Base-by-base conservation (phyloP, 2,797 vertebrate species). In the Sphenopsis melanotis region DNA sequence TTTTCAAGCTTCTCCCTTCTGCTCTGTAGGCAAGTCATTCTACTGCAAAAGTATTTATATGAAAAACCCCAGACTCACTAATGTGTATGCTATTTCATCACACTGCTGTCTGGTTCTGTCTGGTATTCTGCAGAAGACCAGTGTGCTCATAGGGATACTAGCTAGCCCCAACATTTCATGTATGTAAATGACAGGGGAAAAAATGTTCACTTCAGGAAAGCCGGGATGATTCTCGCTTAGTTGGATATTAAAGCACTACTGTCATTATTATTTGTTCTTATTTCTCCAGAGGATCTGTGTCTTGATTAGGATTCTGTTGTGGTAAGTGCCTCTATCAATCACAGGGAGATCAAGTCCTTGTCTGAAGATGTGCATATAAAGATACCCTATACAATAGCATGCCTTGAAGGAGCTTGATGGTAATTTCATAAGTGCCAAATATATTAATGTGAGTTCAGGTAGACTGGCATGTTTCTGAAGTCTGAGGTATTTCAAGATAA, bases 281-380 rank as follows among this genome's bases (percentile, higher is more conserved):
- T 95, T 95, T 92, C 93, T 94, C 90, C 47, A 89, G 92, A 95
- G 95, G n/a, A 84, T 50, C 56, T 63, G 3, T 3, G 65, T 85
- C 75, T 92, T 87, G 78, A 95, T 95, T 96, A 87, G 41, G 78
- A 95, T 95, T 94, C 93, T 0, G 1, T 80, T 91, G 64, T 3
- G 11, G 57, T 94, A 94, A 87, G 72, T 87, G 68, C 70, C 85
- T 93, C 84, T 91, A 83, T 95, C 84, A 92, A 85, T 96, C 94
- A 95, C 44, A 82, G 63, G 18, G 64, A 90, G 90, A 95, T 93
- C 91, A 92, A 69, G 72, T 93, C 90, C 71, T 92, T 81, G 84
- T 72, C 82, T 87, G 74, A 83, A 94, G 90, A 87, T 65, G 61
- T 75, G 83, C 93, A 52, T 83, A 74, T 91, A 95, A 90, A 94